Base-by-base conservation (phyloP, 2,797 vertebrate genomes). In the Melanogrammus aeglefinus region DNA sequence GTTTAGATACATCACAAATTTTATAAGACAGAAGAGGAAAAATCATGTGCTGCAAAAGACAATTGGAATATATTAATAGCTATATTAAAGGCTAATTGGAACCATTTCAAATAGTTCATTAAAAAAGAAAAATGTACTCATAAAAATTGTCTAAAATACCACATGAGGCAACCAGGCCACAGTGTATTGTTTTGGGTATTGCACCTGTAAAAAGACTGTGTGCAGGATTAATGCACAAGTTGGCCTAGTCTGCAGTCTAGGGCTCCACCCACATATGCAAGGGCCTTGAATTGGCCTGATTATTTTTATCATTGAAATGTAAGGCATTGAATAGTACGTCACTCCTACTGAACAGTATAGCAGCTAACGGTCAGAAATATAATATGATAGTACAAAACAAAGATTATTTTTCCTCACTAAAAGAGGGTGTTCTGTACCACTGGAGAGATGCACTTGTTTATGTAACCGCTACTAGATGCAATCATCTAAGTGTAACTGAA, bases 401-500 rank as follows among this genome's bases (percentile, higher is more conserved):
- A 10, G 12, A 39, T 39, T 1, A 39, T 39, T 39, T 39, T 39
- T 9, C 38, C 38, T 9, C 9, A 39, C 6, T 39, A 39, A 39
- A 10, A 10, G 9, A 39, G 38, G 38, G 38, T 39, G 8, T 39
- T 39, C 7, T 39, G 38, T 39, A 39, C 38, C 9, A 10, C 38
- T 39, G 38, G 38, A 39, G 38, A 39, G 51, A 57, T 18, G 66
- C 75, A 76, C 31, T 24, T 73, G 36, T 1, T 8, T 39, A 33
- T 33, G 4, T 13, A 9, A n/a, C 31, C 33, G 29, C 24, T 7
- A 36, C 14, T 24, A 75, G 29, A 51, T 24, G 24, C 66, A 5
- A 75, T 91, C 85, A 93, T 57, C 88, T 78, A 36, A 94, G 91
- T 74, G 66, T 84, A 0, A 94, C 93, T 0, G 88, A 80, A 81